Percentiles rank a stretch among this genome's conserved stretches.
Conservation (phyloP, 2,113 vertebrate genomes). For the Eurystomus gularis region DNA sequence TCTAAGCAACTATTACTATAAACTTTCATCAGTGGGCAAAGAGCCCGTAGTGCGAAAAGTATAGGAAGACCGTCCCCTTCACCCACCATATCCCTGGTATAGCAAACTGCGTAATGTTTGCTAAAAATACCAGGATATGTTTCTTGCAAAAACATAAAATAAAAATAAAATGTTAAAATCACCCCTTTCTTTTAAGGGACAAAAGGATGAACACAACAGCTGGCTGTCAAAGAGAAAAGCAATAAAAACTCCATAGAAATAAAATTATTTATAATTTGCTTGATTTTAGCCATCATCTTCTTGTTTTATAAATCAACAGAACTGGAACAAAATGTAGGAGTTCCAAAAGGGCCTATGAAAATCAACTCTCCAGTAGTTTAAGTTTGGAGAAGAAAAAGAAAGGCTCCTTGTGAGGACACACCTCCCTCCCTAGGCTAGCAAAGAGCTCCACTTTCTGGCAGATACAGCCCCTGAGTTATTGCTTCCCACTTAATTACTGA, state of each 20-base stretch:
- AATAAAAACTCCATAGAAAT: neutral
- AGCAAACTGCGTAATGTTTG: neutral
- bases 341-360: neutral
- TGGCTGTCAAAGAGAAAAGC: neutral
- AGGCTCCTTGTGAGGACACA: neutral
- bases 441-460: slow-evolving; percentile 69
- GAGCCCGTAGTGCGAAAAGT: neutral
- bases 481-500: neutral
- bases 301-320: neutral
- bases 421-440: slow-evolving; percentile 20
- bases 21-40: neutral
- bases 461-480: neutral
- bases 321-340: neutral
- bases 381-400: neutral
- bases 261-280: neutral
- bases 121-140: neutral
- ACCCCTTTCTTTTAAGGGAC: neutral
- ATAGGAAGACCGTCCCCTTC: neutral
- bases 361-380: neutral
- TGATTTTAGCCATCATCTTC: neutral
- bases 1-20: neutral
- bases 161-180: neutral
- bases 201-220: neutral
- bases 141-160: neutral
- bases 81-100: neutral